These are phyloP conservation scores for Masticophis lateralis DNA, from an alignment of 2,797 vertebrate genomes.

Conservation along the genomic window DNA sequence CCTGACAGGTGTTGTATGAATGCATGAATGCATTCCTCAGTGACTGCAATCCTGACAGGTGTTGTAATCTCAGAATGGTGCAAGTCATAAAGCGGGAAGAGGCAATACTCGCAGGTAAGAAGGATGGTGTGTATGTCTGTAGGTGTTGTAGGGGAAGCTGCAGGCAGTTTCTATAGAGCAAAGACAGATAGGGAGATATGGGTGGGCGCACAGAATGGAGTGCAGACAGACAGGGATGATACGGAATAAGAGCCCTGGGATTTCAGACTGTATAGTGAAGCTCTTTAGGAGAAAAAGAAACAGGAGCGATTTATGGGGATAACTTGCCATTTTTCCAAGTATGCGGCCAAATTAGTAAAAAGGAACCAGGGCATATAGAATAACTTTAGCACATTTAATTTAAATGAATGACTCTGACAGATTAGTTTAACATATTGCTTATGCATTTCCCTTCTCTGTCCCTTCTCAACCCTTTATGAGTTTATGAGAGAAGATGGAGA, in stretches of 20 bases:
- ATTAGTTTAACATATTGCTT: background rate
- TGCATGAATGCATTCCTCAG: no score
- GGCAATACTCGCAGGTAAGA: background rate
- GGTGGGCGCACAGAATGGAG: background rate
- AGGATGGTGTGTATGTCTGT: background rate
- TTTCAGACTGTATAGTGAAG: background rate
- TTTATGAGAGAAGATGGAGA: background rate
- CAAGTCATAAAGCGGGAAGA: background rate
- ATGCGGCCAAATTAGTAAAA: background rate
- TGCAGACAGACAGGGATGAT: background rate
- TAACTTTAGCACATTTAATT: background rate
- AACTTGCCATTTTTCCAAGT: background rate
- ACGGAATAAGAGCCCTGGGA: background rate
- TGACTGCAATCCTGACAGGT: background rate
- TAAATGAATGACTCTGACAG: background rate
- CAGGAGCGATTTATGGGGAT: background rate
- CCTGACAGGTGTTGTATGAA: background rate
- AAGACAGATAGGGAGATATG: background rate
- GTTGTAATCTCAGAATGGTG: background rate
- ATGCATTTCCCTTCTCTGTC: background rate
- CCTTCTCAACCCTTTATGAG: background rate
- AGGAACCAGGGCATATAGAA: background rate
- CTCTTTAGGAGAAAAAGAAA: background rate
- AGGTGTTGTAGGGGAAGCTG: background rate
- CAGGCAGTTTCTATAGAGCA: background rate